Conservation (phyloP, 1,140 invertebrate genomes). For the Trypoxylus dichotomus region DNA sequence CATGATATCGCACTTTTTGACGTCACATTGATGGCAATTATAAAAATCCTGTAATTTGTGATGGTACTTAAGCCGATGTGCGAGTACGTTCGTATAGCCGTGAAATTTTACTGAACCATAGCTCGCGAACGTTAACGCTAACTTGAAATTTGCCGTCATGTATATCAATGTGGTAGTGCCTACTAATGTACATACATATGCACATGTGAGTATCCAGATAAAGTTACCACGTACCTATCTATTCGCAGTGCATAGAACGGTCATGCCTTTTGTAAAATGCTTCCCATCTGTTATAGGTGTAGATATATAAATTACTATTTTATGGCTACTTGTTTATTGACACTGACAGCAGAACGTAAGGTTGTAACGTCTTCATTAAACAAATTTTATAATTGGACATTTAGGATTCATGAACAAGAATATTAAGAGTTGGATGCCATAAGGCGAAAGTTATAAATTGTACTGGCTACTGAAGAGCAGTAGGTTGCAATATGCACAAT, state of each 20-base stretch:
- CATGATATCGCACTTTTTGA: conserved; percentile 17
- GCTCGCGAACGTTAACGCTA: background rate
- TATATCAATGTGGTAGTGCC: background rate
- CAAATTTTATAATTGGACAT: conserved; percentile 7
- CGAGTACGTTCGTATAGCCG: background rate
- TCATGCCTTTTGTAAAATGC: background rate
- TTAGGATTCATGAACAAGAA: background rate
- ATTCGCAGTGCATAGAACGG: background rate
- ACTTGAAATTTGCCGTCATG: background rate
- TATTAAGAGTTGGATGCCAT: background rate
- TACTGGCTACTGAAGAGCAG: background rate
- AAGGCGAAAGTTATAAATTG: background rate
- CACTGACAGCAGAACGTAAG: background rate
- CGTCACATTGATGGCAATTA: background rate
- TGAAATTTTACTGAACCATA: background rate
- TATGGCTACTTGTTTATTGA: conserved; percentile 20
- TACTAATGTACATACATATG: background rate
- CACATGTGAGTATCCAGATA: background rate
- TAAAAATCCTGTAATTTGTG: conserved; percentile 16
- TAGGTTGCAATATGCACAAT: no score
- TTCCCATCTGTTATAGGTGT: background rate
- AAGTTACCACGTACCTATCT: background rate
- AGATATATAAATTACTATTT: conserved; percentile 10
- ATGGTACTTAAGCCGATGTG: conserved; percentile 12
- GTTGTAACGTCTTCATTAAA: conserved; percentile 13